Percentiles rank a stretch among this genome's conserved stretches.
Conservation (phyloP, 1,140 invertebrate species). For the Conopomorpha cramerella region DNA sequence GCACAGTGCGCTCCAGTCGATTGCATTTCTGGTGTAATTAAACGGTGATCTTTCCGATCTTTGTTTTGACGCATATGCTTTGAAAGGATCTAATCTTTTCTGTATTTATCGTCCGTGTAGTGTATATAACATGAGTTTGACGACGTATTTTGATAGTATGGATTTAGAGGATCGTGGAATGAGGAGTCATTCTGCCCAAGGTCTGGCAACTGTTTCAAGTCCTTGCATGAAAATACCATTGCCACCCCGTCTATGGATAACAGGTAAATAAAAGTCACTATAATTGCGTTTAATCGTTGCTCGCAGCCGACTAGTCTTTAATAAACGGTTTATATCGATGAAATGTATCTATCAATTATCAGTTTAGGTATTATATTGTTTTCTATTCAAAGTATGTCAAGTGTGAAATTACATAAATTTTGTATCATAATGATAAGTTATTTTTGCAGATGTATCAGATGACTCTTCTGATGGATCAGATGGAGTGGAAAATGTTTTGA, state of each 20-base stretch:
- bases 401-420: not conserved
- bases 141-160: slow-evolving; percentile 13
- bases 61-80: slow-evolving; percentile 20
- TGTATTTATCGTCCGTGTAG: slow-evolving; percentile 12
- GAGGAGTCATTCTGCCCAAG: slow-evolving; percentile 46
- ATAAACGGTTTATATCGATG: no score
- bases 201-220: slow-evolving; percentile 24
- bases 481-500: slow-evolving; percentile 13
- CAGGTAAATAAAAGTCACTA: no score
- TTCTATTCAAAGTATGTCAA: no score
- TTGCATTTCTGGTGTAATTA: slow-evolving; percentile 13
- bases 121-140: slow-evolving; percentile 26
- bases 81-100: slow-evolving; percentile 9
- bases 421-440: not conserved
- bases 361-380: no score
- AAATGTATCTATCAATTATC: no score
- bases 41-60: slow-evolving; percentile 14
- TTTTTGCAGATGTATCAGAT: slow-evolving; percentile 28
- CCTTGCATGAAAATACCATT: slow-evolving; percentile 47
- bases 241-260: slow-evolving; percentile 47
- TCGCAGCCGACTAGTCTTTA: no score
- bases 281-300: no score
- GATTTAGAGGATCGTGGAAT: slow-evolving; percentile 11
- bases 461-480: slow-evolving; percentile 42
- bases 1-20: slow-evolving; percentile 14